Base-by-base conservation (phyloP, 2,113 vertebrate species). In the Aegithalos caudatus region DNA sequence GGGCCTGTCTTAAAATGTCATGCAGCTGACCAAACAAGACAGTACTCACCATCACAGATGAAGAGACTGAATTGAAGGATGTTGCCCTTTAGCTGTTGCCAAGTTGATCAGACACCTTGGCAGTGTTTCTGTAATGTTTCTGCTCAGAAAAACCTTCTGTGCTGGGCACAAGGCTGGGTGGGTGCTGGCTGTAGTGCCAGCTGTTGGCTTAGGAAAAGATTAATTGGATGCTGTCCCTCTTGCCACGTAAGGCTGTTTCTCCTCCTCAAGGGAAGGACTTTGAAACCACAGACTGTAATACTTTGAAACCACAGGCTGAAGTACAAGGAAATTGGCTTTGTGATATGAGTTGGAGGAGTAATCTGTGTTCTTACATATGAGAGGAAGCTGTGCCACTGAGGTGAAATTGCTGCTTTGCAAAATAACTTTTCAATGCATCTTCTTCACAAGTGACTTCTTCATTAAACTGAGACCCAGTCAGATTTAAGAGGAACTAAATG, bases 301-400 rank as follows among this genome's bases (percentile, higher is more conserved):
- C 16, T 28, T 70, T 14, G 47, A 66, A 87, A 87, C 19, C 3
- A 0, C 8, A 61, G 50, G 62, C 33, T 42, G 8, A 47, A 64
- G 35, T 33, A 7, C n/a, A 40, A 80, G 14, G 27, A 35, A 50
- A 45, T 45, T 19, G 10, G 11, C 35, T 62, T 69, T 87, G 53
- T 58, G 27, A 29, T 17, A 2, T 3, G 45, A 76, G 16, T 19
- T 47, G 9, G 25, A 64, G 28, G 76, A 70, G 18, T 11, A 56
- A 20, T 5, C 38, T 47, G 11, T 33, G 12, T 31, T 27, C n/a
- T 56, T 54, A 2, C 0, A 0, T 18, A 25, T 0, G 2, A 50
- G 66, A 62, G 25, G 17, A 45, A 78, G 17, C 47, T 40, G 37
- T 50, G 61, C 14, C 33, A 15, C 18, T 88, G 57, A 58, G 24